Percentiles rank a stretch among this genome's conserved stretches.
Conservation (phyloP, 1,140 invertebrate genomes). For the Drosophila aff. region DNA sequence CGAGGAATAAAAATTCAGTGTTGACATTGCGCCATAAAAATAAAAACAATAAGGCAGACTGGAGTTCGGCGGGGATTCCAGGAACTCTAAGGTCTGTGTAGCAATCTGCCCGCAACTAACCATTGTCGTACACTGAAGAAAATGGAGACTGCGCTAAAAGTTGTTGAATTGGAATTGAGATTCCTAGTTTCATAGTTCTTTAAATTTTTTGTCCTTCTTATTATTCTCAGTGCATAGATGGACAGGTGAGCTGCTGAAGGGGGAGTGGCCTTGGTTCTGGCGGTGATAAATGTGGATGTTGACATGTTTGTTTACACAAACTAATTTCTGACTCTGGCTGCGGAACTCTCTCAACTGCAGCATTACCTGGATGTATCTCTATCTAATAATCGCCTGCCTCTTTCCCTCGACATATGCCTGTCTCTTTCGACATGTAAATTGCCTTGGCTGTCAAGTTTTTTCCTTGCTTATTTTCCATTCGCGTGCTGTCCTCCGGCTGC, state of each 20-base stretch:
- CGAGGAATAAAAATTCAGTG: slow-evolving; percentile 67
- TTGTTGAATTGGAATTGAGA: not conserved
- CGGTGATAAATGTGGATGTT: slow-evolving; percentile 54
- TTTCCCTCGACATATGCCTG: slow-evolving; percentile 12
- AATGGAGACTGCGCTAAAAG: not conserved
- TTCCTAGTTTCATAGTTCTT: not conserved
- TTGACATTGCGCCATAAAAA: slow-evolving; percentile 80
- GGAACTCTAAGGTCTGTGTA: slow-evolving; percentile 44
- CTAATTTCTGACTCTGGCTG: slow-evolving; percentile 61
- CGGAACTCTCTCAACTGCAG: slow-evolving; percentile 24
- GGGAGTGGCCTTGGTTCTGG: slow-evolving; percentile 32
- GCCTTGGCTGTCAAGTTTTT: slow-evolving; percentile 44
- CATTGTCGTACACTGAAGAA: slow-evolving; percentile 8
- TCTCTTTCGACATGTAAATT: slow-evolving; percentile 59
- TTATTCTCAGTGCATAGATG: slow-evolving; percentile 7
- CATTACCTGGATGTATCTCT: slow-evolving; percentile 37
- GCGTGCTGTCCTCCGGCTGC: slow-evolving; percentile 37
- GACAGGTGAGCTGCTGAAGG: slow-evolving; percentile 42
- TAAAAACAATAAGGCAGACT: slow-evolving; percentile 47
- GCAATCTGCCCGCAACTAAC: slow-evolving; percentile 34
- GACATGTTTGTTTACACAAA: slow-evolving; percentile 80
- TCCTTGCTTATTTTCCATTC: slow-evolving; percentile 60
- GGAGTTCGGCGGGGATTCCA: slow-evolving; percentile 22
- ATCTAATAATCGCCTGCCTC: slow-evolving; percentile 46
- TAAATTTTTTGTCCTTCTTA: not conserved